Evolutionary conservation across 2,797 vertebrate species (phyloP).

Genomic region (Typhlichthys eigenmanni): DNA sequence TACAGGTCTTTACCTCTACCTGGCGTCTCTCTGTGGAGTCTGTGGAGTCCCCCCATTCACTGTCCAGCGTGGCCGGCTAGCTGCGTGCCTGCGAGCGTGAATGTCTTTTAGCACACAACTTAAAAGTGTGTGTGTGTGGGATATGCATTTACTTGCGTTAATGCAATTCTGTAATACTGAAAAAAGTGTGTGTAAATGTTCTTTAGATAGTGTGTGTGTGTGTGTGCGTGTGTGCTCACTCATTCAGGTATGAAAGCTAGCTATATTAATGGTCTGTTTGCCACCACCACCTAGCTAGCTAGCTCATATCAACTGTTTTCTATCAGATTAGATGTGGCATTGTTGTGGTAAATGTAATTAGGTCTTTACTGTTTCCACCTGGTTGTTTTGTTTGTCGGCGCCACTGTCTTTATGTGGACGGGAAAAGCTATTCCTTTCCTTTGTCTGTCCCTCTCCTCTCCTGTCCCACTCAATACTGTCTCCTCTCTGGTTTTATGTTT

Average conservation of each 20-base stretch:
- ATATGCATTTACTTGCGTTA: conserved; percentile 1
- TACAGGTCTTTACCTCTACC: conserved; percentile 80
- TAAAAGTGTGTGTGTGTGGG: not conserved
- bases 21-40: conserved; percentile 81
- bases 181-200: not conserved
- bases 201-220: not conserved
- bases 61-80: conserved; percentile 62
- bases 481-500: conserved; percentile 43
- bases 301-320: conserved; percentile 22
- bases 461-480: conserved; percentile 15
- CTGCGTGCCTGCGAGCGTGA: conserved; percentile 22
- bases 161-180: not conserved
- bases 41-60: conserved; percentile 55
- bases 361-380: conserved; percentile 52
- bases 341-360: conserved; percentile 34
- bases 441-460: not conserved
- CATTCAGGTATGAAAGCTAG: conserved; percentile 63
- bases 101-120: not conserved
- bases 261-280: conserved; percentile 7
- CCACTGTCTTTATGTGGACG: conserved; percentile 67
- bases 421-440: conserved; percentile 5
- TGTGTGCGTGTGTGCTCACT: conserved; percentile 58
- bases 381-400: conserved; percentile 62
- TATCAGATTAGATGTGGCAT: conserved; percentile 45
- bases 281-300: conserved; percentile 18